phyloP scores from a whole-genome alignment of 2,113 vertebrate genomes.

The Nothocercus julius region DNA sequence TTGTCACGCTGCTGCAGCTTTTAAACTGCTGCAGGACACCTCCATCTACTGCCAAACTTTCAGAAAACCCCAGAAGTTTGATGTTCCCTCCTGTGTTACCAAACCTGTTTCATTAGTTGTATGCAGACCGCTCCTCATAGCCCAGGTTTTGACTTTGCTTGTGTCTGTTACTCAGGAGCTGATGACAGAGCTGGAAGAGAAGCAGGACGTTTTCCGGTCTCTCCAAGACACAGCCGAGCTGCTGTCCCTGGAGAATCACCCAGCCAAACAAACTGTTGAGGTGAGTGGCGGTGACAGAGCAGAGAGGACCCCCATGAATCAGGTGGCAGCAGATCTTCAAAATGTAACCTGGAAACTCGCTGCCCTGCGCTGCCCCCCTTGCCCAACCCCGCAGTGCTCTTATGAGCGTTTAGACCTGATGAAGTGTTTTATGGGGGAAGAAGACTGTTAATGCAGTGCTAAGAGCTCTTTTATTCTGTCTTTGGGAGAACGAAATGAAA shows the following conservation, averaged over 20 bases:
- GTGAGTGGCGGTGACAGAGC: slow-evolving; percentile 54
- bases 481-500: not conserved
- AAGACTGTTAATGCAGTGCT: not conserved
- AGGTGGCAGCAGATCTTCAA: not conserved
- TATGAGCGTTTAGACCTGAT: not conserved
- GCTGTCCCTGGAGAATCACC: slow-evolving; percentile 93
- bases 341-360: fast-evolving
- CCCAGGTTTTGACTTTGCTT: not conserved
- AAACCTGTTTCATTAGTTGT: fast-evolving
- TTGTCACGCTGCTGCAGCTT: not conserved
- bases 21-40: not conserved
- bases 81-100: not conserved
- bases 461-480: not conserved
- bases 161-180: slow-evolving; percentile 81
- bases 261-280: slow-evolving; percentile 96
- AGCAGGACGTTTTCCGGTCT: slow-evolving; percentile 88
- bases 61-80: not conserved
- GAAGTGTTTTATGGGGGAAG: not conserved
- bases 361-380: not conserved
- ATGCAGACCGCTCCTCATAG: fast-evolving
- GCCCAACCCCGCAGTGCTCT: not conserved
- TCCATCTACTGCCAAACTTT: not conserved
- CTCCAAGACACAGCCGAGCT: slow-evolving; percentile 91
- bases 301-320: not conserved
- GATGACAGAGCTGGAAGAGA: slow-evolving; percentile 88